Base-by-base conservation (phyloP, 2,888 invertebrate species). In the Oxyscelio sp. region DNA sequence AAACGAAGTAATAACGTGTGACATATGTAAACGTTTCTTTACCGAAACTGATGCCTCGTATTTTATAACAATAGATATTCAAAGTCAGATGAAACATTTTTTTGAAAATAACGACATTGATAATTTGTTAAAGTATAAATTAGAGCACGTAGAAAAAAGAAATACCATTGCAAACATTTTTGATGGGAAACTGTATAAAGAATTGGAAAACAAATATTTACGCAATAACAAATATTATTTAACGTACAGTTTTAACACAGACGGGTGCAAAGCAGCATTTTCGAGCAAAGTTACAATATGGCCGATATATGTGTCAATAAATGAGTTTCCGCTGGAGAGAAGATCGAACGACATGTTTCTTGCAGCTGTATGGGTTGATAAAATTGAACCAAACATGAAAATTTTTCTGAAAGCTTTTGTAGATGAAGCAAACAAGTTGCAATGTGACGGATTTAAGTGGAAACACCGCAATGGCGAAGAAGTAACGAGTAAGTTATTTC, bases 341-440 rank as follows among this genome's bases (percentile, higher is more conserved):
- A 0, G 11, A 11, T n/a, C n/a, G n/a, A n/a, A n/a, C n/a, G 45
- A 70, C 21, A 58, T 70, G 31, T 31, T 70, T 31, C 11, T 70
- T 0, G 31, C 17, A 2, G 34, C 73, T 0, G 9, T 61, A 1
- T 78, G 70, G 78, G 78, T 78, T 3, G 78, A 78, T 19, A 54
- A 78, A 17, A 43, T 43, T 13, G 70, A 68, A 21, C 78, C 78
- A 8, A 70, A 78, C 21, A 78, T 78, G 70, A 61, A 54, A 0
- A 52, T 68, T 0, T 78, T 78, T 13, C 1, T 78, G 15, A 40
- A 68, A 24, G 1, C 8, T 43, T 78, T 78, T n/a, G 61, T 78
- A 0, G 52, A 78, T 1, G 34, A 78, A n/a, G 61, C 54, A 1
- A 78, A 78, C 24, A 0, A 8, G 22, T 70, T 78, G 34, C 70